phyloP scores from a whole-genome alignment of 2,797 vertebrate genomes.

The Pogonophryne albipinna region DNA sequence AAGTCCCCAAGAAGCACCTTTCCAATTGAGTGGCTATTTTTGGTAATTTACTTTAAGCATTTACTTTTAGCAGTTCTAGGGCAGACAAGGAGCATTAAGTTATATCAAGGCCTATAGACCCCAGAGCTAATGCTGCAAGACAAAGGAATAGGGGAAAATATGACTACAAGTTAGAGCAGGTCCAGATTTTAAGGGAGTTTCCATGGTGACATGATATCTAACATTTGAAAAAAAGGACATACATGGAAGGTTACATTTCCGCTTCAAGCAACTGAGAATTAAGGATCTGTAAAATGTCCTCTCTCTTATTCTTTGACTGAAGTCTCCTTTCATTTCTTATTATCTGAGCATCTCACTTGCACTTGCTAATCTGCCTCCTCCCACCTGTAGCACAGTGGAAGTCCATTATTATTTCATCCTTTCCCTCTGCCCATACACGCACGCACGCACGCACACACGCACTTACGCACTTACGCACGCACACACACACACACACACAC shows the following conservation, averaged over 20 bases:
- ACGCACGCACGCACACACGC: background rate
- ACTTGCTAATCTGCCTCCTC: conserved; percentile 39
- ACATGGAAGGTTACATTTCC: background rate
- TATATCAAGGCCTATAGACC: too few species aligned
- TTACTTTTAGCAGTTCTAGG: too few species aligned
- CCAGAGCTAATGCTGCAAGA: background rate
- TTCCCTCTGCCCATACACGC: conserved; percentile 13
- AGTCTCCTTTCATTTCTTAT: conserved; percentile 32
- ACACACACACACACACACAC: conserved; percentile 2
- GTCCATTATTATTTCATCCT: conserved; percentile 47
- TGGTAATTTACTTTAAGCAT: background rate
- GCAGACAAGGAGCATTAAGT: too few species aligned
- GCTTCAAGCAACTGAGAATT: background rate
- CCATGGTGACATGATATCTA: background rate
- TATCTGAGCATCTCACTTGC: conserved; percentile 50
- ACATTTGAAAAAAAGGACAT: background rate
- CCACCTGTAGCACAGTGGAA: conserved; percentile 56
- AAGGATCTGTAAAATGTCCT: conserved; percentile 14
- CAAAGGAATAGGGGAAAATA: background rate
- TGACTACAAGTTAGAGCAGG: background rate
- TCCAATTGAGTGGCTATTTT: background rate
- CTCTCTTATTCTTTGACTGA: conserved; percentile 2
- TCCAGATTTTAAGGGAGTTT: background rate
- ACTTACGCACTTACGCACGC: background rate
- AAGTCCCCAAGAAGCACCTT: background rate